phyloP scores from a whole-genome alignment of 2,113 vertebrate species.

The Cervus canadensis region DNA sequence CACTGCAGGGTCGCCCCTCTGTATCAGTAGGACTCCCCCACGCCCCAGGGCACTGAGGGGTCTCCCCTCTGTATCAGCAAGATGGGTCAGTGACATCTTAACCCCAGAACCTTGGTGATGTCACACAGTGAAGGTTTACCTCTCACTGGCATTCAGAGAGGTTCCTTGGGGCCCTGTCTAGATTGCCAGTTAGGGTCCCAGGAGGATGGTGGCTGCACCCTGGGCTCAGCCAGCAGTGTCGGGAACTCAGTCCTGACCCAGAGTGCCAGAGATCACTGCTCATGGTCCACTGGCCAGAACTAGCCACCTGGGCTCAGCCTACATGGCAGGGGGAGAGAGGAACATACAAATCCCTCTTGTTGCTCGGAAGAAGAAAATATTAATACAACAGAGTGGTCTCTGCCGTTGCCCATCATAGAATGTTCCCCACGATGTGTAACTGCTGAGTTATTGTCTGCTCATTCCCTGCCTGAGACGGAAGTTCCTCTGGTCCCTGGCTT shows the following conservation, averaged over 20 bases:
- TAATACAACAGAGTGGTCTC: background rate
- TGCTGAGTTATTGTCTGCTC: background rate
- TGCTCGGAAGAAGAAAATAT: background rate
- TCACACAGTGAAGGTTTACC: background rate
- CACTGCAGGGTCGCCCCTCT: too few species aligned
- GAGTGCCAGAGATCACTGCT: too few species aligned
- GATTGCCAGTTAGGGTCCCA: background rate
- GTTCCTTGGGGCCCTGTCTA: background rate
- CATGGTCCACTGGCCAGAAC: background rate
- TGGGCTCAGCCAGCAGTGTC: background rate
- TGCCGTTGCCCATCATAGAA: fast-evolving
- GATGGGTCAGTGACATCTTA: background rate
- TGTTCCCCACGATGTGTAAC: fast-evolving
- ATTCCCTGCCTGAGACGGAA: fast-evolving
- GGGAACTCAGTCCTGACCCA: background rate
- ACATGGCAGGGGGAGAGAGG: background rate
- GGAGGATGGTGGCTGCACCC: background rate
- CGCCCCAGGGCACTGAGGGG: fast-evolving
- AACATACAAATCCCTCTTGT: background rate
- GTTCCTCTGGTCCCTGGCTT: background rate
- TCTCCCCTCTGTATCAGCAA: background rate
- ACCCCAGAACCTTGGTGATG: background rate
- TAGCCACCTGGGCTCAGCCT: too few species aligned
- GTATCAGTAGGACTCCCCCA: too few species aligned
- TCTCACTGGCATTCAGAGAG: background rate